A percentile compares a stretch with the other conserved stretches of the same genome.
phyloP scores from a whole-genome alignment of 2,888 invertebrate species.

The Cheilosia vernalis region DNA sequence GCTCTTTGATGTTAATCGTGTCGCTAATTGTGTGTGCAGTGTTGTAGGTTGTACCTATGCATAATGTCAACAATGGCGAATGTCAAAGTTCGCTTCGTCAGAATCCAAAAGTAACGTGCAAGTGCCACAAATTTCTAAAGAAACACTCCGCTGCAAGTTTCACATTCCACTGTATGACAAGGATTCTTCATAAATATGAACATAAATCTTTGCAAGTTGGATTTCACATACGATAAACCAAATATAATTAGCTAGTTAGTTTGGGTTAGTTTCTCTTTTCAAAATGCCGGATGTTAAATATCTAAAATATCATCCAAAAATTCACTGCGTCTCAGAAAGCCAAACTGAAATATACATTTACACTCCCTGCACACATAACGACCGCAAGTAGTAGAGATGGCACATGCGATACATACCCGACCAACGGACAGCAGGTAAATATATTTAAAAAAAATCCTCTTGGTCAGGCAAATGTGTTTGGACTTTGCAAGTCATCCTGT shows the following conservation, averaged over 20 bases:
- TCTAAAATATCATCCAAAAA: conserved; percentile 4
- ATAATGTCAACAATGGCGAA: neutral
- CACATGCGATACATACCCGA: neutral
- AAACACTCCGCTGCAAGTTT: neutral
- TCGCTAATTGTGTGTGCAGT: too few relatives aligned
- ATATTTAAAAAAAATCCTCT: neutral
- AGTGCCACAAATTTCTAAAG: neutral
- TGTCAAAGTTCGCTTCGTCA: neutral
- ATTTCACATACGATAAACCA: conserved; percentile 3
- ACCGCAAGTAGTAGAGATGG: conserved; percentile 20
- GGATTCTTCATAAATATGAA: conserved; percentile 6
- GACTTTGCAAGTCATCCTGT: neutral
- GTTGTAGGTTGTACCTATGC: too few relatives aligned
- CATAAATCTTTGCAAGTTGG: neutral
- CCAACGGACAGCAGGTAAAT: neutral
- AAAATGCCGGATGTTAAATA: neutral
- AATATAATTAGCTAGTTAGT: conserved; percentile 18
- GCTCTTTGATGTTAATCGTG: too few relatives aligned
- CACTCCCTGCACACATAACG: conserved; percentile 1
- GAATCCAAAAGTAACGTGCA: neutral
- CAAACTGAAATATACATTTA: neutral
- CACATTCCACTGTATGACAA: conserved; percentile 2
- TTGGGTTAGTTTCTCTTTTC: neutral
- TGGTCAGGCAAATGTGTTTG: neutral
- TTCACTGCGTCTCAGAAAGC: neutral